A percentile compares a stretch with the other conserved stretches of the same genome.
These are phyloP conservation scores for Hassar affinis DNA, from an alignment of 2,113 vertebrate species.

Conservation along the genomic window DNA sequence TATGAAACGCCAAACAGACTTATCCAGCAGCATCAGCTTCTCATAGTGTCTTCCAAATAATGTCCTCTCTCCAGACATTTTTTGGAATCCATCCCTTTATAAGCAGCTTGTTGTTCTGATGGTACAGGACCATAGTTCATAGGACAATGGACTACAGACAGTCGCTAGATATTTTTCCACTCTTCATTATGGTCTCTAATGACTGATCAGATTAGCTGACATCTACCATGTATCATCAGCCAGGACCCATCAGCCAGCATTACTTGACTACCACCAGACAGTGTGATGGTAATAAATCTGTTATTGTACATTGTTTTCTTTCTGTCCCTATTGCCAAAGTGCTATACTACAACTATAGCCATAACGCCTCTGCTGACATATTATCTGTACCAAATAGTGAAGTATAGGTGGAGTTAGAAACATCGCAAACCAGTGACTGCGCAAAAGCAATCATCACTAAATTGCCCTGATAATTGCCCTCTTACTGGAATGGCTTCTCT, in stretches of 20 bases:
- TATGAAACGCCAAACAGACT: not conserved
- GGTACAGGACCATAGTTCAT: slow-evolving; percentile 57
- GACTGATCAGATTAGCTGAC: not conserved
- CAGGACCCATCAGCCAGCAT: not conserved
- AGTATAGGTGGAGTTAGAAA: not conserved
- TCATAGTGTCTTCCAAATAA: not conserved
- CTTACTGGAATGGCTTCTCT: not conserved
- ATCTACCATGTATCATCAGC: not conserved
- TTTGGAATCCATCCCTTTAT: not conserved
- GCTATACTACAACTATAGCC: not conserved
- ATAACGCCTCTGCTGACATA: not conserved
- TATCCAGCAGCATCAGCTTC: slow-evolving; percentile 5
- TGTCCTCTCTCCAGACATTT: slow-evolving; percentile 12
- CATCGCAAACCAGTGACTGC: not conserved
- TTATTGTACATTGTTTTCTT: not conserved
- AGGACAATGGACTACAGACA: slow-evolving; percentile 53
- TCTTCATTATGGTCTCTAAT: slow-evolving; percentile 56
- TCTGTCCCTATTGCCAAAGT: not conserved
- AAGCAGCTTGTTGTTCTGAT: not conserved
- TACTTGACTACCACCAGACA: not conserved
- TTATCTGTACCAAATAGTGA: not conserved
- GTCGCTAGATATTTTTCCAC: slow-evolving; percentile 47
- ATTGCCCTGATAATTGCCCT: slow-evolving; percentile 1
- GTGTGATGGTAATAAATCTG: not conserved
- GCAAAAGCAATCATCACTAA: not conserved